Percentiles rank a stretch among this genome's conserved stretches.
These are phyloP conservation scores for Apamea monoglypha DNA, from an alignment of 2,888 invertebrate genomes.

Conservation along the genomic window DNA sequence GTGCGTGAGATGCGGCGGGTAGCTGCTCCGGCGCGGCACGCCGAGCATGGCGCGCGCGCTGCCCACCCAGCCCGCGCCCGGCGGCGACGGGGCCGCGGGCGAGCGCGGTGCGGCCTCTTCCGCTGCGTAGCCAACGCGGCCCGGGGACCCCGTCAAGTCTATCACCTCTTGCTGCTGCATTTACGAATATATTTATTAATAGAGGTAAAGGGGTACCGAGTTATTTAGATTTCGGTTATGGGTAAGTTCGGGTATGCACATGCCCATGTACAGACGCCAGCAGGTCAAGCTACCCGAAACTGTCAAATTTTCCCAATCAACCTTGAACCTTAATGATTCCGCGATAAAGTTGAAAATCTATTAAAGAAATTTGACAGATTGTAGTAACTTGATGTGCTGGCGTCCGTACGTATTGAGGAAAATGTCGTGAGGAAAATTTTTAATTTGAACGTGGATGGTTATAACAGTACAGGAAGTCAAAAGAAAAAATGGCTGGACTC, in stretches of 20 bases:
- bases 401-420: too few relatives aligned
- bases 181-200: neutral
- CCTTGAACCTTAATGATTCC: too few relatives aligned
- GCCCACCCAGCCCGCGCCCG: constrained; percentile 38
- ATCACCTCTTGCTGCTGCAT: constrained; percentile 81
- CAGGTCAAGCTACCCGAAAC: too few relatives aligned
- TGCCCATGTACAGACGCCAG: too few relatives aligned
- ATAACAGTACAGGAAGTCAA: neutral
- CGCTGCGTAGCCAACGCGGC: constrained; percentile 51
- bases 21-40: constrained; percentile 55
- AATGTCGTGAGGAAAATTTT: neutral
- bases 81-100: constrained; percentile 2
- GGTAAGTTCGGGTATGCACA: neutral
- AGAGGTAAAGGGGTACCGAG: neutral
- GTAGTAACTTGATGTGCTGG: too few relatives aligned
- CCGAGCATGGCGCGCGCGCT: constrained; percentile 57
- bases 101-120: constrained; percentile 39
- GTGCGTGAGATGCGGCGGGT: constrained; percentile 55
- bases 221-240: neutral
- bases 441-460: neutral
- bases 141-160: constrained; percentile 81
- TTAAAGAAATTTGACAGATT: too few relatives aligned
- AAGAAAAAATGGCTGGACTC: neutral
- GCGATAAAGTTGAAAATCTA: too few relatives aligned
- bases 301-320: too few relatives aligned